Base-by-base conservation (phyloP, 2,113 vertebrate species). In the Phalacrocorax pelagicus region DNA sequence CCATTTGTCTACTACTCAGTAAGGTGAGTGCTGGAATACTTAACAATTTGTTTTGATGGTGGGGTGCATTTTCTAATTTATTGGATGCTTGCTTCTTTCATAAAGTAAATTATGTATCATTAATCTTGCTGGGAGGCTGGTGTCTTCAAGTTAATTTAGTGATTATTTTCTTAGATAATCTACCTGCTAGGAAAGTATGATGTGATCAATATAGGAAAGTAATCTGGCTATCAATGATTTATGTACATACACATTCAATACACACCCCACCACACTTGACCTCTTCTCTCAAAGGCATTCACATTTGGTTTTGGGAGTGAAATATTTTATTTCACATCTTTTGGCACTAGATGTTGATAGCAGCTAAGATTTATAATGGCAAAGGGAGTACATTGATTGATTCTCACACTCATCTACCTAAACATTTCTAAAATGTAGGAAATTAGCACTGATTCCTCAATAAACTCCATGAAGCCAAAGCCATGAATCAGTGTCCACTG, bases 31-130 rank as follows among this genome's bases (percentile, higher is more conserved):
- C 44, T 97, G 83, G 81, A 89, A 95, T 97, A 97, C 80, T 97
- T 97, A 96, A 96, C 96, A 98, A 97, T 96, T 97, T 98, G 74
- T 86, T 97, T 97, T 95, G 97, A 95, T 97, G 73, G 85, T 88
- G 81, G 86, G 95, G 69, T 97, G 91, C 72, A 67, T 97, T 98
- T 98, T 98, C 95, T 98, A 98, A 98, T 98, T 98, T 98, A 98
- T 94, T 98, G 97, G 96, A 97, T 97, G 95, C 97, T 97, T 98
- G 95, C 96, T 97, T 98, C 97, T 96, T 97, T 98, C 97, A 98
- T 98, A 97, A 98, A 91, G 77, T 97, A 98, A 98, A 98, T 98
- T 98, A 97, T 85, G 46, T 96, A 86, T 96, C 97, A 98, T 98
- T 98, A 98, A 98, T 98, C 98, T 98, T 98, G 72, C 93, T 93